Conservation (phyloP, 2,888 invertebrate genomes). For the Cryptus viduatorius region DNA sequence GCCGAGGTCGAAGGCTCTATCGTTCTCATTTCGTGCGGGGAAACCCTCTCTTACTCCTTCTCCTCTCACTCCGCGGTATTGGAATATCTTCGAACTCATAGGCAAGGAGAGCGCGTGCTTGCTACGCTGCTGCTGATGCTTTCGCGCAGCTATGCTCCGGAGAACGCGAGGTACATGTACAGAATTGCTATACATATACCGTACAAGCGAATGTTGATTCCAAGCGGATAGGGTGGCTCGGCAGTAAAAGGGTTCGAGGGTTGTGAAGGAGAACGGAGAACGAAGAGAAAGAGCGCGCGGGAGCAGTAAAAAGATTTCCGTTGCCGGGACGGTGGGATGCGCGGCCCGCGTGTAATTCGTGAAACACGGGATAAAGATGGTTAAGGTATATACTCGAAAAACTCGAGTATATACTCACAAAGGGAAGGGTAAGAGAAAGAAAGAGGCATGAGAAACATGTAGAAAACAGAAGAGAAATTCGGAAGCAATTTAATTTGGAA, state of each 20-base stretch:
- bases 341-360: slow-evolving; percentile 2
- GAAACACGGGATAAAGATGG: slow-evolving; percentile 4
- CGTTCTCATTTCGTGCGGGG: slow-evolving; percentile 36
- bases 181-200: slow-evolving; percentile 16
- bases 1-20: slow-evolving; percentile 47
- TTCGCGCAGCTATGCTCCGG: slow-evolving; percentile 20
- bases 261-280: slow-evolving; percentile 29
- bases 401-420: slow-evolving; percentile 33
- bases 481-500: slow-evolving; percentile 43
- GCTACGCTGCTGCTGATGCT: slow-evolving; percentile 41
- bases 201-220: slow-evolving; percentile 41
- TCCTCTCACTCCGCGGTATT: slow-evolving; percentile 41
- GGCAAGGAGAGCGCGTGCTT: slow-evolving; percentile 34
- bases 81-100: slow-evolving; percentile 66
- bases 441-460: not conserved
- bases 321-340: slow-evolving; percentile 17
- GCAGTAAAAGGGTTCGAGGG: slow-evolving; percentile 38
- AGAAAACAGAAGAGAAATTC: slow-evolving; percentile 11
- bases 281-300: slow-evolving; percentile 23
- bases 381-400: slow-evolving; percentile 12
- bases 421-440: slow-evolving; percentile 15
- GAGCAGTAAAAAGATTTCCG: slow-evolving; percentile 40
- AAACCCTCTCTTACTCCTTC: slow-evolving; percentile 26
- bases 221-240: slow-evolving; percentile 22
- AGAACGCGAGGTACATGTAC: slow-evolving; percentile 54